A percentile compares a stretch with the other conserved stretches of the same genome.
Evolutionary conservation across 2,113 vertebrate species (phyloP).

Genomic region (Burhinus bistriatus): DNA sequence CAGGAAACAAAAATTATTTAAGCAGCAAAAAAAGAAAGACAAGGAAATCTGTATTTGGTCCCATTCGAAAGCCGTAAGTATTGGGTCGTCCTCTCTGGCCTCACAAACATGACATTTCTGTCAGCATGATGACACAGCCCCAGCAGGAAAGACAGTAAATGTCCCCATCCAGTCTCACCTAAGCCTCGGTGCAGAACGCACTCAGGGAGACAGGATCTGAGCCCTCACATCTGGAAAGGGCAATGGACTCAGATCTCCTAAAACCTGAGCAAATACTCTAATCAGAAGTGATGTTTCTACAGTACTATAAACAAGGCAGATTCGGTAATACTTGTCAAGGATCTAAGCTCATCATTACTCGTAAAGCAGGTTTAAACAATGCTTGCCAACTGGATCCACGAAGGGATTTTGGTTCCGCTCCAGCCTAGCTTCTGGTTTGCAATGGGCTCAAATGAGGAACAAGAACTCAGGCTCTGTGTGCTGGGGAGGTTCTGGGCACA

Average conservation of each 20-base stretch:
- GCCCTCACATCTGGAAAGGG: background rate
- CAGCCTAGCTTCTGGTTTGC: background rate
- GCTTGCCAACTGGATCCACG: background rate
- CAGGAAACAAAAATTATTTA: background rate
- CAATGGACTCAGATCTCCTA: background rate
- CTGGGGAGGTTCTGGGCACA: background rate
- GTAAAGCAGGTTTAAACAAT: background rate
- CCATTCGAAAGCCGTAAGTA: background rate
- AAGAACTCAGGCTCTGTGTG: background rate
- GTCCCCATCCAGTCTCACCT: background rate
- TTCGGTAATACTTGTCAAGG: background rate
- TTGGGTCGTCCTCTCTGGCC: background rate
- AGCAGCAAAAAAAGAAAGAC: background rate
- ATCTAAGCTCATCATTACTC: background rate
- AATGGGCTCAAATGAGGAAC: background rate
- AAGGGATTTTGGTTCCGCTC: background rate
- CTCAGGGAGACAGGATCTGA: background rate
- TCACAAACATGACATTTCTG: background rate
- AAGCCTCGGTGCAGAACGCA: background rate
- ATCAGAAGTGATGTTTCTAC: background rate
- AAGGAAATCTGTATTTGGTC: background rate
- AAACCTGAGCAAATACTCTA: background rate
- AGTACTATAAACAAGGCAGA: background rate
- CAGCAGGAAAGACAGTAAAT: background rate
- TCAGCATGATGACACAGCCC: background rate